phyloP scores from a whole-genome alignment of 1,140 invertebrate genomes.

The Pseudomyrmex gracilis region DNA sequence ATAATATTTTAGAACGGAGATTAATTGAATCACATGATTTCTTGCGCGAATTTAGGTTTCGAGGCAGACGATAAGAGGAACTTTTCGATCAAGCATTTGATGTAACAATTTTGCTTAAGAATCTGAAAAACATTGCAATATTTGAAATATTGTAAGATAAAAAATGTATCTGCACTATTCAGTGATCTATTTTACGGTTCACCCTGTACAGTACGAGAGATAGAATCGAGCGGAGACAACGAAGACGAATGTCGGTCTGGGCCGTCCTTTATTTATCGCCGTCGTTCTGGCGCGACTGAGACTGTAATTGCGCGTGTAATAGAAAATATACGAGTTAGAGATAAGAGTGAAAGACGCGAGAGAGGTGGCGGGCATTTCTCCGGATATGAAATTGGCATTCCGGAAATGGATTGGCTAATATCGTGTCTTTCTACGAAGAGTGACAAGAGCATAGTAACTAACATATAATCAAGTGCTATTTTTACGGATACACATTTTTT shows the following conservation, averaged over 20 bases:
- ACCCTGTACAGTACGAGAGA: not conserved
- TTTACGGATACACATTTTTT: not conserved
- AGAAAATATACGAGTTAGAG: conserved; percentile 52
- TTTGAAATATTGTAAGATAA: not conserved
- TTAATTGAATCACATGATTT: not conserved
- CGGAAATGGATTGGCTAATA: not conserved
- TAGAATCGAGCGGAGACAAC: conserved; percentile 30
- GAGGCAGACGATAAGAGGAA: too few relatives aligned
- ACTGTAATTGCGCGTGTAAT: conserved; percentile 49
- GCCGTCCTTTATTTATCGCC: conserved; percentile 36
- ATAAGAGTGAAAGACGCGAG: not conserved
- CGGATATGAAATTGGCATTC: not conserved
- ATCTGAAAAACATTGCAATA: conserved; percentile 4
- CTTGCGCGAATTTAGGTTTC: too few relatives aligned
- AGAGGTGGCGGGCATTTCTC: not conserved
- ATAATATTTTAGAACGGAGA: not conserved
- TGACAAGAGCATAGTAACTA: not conserved
- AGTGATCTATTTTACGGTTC: not conserved
- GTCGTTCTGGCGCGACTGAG: not conserved
- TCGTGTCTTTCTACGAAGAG: not conserved
- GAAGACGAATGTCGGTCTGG: conserved; percentile 37
- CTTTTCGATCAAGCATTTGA: not conserved
- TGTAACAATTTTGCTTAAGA: conserved; percentile 12
- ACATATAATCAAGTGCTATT: not conserved
- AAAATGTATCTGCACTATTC: not conserved